These are phyloP conservation scores for Clarias laeviceps DNA, from an alignment of 2,797 vertebrate species.

Conservation along the genomic window DNA sequence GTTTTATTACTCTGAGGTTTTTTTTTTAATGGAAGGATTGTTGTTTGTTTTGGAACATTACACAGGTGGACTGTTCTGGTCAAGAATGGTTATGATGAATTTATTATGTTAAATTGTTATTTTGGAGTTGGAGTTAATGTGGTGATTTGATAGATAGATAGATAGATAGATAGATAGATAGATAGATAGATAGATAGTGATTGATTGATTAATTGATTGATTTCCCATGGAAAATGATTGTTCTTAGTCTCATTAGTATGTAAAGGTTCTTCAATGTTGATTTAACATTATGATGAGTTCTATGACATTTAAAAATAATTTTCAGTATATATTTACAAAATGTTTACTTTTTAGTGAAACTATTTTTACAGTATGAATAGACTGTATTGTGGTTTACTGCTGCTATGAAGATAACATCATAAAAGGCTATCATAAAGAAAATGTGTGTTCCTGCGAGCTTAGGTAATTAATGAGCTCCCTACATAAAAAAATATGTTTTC, in stretches of 20 bases:
- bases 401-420: background rate
- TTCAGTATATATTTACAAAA: background rate
- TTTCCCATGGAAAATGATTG: background rate
- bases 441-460: background rate
- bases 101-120: background rate
- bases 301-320: background rate
- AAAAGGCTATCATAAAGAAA: background rate
- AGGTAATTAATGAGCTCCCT: background rate
- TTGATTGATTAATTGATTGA: too few relatives aligned
- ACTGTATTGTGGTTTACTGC: background rate
- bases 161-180: too few relatives aligned
- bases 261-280: background rate
- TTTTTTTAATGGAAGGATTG: background rate
- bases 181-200: too few relatives aligned
- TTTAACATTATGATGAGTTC: background rate
- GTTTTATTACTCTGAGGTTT: too few relatives aligned
- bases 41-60: background rate
- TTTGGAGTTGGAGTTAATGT: too few relatives aligned
- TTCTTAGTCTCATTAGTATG: background rate
- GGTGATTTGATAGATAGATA: too few relatives aligned
- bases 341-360: background rate
- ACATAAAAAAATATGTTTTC: background rate
- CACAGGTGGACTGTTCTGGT: conserved; percentile 4
- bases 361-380: background rate
- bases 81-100: background rate